Conservation (phyloP, 2,113 vertebrate species). For the Macrotis lagotis region DNA sequence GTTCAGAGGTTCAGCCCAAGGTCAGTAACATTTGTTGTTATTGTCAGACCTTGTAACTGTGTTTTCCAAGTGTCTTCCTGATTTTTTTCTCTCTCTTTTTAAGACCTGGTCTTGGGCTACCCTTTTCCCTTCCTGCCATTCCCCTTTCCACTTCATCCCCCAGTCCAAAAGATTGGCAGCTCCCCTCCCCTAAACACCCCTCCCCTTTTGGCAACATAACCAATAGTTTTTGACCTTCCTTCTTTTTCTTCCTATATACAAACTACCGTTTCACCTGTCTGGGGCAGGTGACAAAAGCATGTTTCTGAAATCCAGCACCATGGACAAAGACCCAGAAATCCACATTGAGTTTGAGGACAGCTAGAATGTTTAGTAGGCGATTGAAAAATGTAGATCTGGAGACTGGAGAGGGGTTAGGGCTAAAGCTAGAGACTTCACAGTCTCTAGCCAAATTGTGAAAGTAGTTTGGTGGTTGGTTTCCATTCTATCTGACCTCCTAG, state of each 20-base stretch:
- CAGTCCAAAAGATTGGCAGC: neutral
- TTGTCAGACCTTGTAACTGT: neutral
- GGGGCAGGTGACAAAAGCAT: neutral
- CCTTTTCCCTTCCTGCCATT: neutral
- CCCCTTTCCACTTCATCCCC: neutral
- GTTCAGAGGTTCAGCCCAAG: neutral
- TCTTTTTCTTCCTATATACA: neutral
- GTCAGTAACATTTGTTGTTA: neutral
- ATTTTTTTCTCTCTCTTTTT: neutral
- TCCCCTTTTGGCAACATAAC: neutral
- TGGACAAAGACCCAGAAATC: neutral
- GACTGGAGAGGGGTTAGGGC: neutral
- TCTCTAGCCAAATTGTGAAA: neutral
- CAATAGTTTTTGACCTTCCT: neutral
- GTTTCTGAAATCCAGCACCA: neutral
- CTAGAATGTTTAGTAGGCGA: neutral
- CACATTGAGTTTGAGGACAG: neutral
- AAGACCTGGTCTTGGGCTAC: neutral
- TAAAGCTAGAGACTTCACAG: neutral
- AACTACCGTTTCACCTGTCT: neutral
- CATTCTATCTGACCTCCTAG: neutral
- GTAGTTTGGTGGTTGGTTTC: neutral
- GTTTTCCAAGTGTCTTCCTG: neutral
- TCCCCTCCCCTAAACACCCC: neutral
- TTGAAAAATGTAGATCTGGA: neutral